Percentiles rank a stretch among this genome's conserved stretches.
These are phyloP conservation scores for Dreissena polymorpha DNA, from an alignment of 1,140 invertebrate genomes.

Conservation along the genomic window DNA sequence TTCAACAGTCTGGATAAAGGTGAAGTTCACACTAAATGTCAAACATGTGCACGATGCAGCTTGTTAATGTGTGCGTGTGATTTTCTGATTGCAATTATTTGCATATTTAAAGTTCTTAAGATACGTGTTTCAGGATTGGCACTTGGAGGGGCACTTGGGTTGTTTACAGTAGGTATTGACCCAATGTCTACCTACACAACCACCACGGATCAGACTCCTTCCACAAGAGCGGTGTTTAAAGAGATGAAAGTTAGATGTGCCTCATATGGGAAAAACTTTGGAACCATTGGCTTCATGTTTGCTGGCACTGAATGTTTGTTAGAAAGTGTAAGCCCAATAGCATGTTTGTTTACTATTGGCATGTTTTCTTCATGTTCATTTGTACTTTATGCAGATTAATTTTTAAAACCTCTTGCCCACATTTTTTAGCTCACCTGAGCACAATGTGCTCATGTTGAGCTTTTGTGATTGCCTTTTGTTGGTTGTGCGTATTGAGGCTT, in stretches of 20 bases:
- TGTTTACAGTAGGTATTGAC: slow-evolving; percentile 97
- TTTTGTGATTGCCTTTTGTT: too few species aligned
- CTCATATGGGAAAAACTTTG: slow-evolving; percentile 98
- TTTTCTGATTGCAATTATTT: too few species aligned
- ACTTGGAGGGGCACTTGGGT: slow-evolving; percentile 94
- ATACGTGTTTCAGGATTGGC: slow-evolving; percentile 86
- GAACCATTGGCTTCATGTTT: slow-evolving; percentile 95
- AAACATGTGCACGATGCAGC: too few species aligned
- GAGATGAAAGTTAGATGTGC: slow-evolving; percentile 96
- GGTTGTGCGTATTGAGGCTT: background rate
- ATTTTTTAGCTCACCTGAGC: too few species aligned
- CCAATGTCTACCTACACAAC: slow-evolving; percentile 88
- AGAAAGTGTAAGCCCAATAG: slow-evolving; percentile 84
- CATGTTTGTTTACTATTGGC: background rate
- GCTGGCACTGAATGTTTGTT: slow-evolving; percentile 95
- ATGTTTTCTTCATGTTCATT: background rate
- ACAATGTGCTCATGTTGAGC: too few species aligned
- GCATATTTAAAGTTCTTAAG: too few species aligned
- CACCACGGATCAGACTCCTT: slow-evolving; percentile 80
- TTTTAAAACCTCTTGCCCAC: background rate
- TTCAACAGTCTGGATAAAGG: too few species aligned
- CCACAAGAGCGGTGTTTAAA: slow-evolving; percentile 79
- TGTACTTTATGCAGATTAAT: background rate
- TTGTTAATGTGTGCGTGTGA: too few species aligned
- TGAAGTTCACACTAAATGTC: too few species aligned